Base-by-base conservation (phyloP, 2,888 invertebrate species). In the Microplitis manilae region DNA sequence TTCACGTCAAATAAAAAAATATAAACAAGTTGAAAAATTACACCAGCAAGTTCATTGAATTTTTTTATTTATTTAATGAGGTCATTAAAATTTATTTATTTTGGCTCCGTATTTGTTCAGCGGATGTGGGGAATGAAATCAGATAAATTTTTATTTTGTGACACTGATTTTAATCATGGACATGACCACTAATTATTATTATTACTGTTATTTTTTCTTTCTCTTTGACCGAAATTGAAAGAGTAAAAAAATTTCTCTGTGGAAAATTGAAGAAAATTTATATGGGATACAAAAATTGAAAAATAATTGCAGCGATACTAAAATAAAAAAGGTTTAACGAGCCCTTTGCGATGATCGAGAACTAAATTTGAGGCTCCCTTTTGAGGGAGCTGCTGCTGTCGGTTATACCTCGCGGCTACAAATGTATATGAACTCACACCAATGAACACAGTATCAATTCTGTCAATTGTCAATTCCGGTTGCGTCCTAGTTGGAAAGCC, bases 381-480 rank as follows among this genome's bases (percentile, higher is more conserved):
- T 17, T 60, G 64, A 72, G 69, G 75, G 75, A 75, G 76, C 74
- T 78, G 72, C 50, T 77, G 81, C 75, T 74, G 73, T 75, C 75
- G 76, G 73, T 75, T 75, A 78, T 76, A 77, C 81, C 85, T 81
- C 77, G 79, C 79, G 83, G 85, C 85, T 77, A 84, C 82, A 84
- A 81, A 81, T 83, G 81, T 82, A 13, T 50, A 50, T 80, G 82
- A 79, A 79, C 79, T 77, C 79, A 77, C 79, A 76, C 72, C 41
- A 68, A 67, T 68, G 60, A 71, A 75, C 74, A 80, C 83, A 82
- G 86, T 87, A 87, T 88, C 89, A 89, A 87, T 89, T 89, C 85
- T 89, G 89, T 88, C 89, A 89, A 89, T 89, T 90, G 89, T 89
- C 90, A 90, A 89, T 89, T 89, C 87, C 84, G 83, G 81, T 79